Evolutionary conservation across 2,888 invertebrate genomes (phyloP), one percentile per base, ranked within the genome.

Genomic region (Osmoderma eremita): DNA sequence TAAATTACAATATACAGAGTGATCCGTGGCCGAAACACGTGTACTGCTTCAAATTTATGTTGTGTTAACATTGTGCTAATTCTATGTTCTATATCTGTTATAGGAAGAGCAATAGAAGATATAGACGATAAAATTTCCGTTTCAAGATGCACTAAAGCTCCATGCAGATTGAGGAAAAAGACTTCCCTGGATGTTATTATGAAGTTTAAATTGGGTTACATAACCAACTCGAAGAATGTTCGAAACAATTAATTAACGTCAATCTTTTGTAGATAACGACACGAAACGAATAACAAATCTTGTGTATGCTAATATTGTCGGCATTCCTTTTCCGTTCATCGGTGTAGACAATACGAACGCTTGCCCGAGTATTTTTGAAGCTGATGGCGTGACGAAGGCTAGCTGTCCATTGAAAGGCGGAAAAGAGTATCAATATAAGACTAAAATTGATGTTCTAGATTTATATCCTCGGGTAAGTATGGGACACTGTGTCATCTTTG

Each of bases 271-370:
- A 88, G 86, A 85, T 0, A 78, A 80, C 12, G 88, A 91, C 70
- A 75, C 88, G n/a, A 64, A 77, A 0, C 80, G 79, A 0, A 62
- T 93, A 50, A 85, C 62, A 49, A 91, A 90, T 67, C 78, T 82
- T 6, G 92, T 93, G 4, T 80, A 79, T 69, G 94, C 90, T 0
- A 81, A 84, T 0, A 84, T 93, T 15, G 77, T 87, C 1, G 88
- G 88, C 0, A 77, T 92, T 0, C 83, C 86, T 0, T 76, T 94
- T 58, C 93, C 94, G 0, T 93, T 93, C 78, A 77, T 91, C 8
- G 93, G 94, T 6, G 91, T 92, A 12, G 90, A 93, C 77, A 90
- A 90, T 10, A 83, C 82, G 20, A 85, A 87, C 58, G 88, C 92
- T 30, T 93, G 93, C 75, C 83, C 84, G 18, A 86, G 88, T 72